A percentile compares a stretch with the other conserved stretches of the same genome.
Conservation (phyloP, 2,113 vertebrate species). For the Oreochromis tanganicae region DNA sequence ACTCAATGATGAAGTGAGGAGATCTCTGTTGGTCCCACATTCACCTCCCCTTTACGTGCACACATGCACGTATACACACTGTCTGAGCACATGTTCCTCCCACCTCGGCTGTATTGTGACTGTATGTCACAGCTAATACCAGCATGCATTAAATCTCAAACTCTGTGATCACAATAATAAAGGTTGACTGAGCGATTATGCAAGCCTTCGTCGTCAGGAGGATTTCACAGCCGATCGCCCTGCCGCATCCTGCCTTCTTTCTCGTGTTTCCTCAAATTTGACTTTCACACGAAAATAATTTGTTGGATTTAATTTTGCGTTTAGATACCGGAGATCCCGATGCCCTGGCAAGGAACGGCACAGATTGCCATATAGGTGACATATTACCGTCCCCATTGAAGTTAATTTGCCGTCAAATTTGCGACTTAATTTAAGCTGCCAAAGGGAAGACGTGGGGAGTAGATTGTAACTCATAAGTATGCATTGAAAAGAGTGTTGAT, state of each 20-base stretch:
- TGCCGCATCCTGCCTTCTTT: not conserved
- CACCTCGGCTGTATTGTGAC: constrained; percentile 37
- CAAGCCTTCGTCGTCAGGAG: constrained; percentile 21
- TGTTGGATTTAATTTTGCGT: constrained; percentile 39
- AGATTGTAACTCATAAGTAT: constrained; percentile 69
- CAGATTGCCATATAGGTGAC: constrained; percentile 54
- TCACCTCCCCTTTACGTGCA: constrained; percentile 28
- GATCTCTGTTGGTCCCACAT: constrained; percentile 52
- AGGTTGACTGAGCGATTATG: constrained; percentile 49
- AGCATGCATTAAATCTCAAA: constrained; percentile 37
- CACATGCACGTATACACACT: not conserved
- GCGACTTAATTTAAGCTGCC: constrained; percentile 58
- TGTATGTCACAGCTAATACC: constrained; percentile 46
- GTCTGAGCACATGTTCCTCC: constrained; percentile 40
- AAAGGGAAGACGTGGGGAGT: constrained; percentile 61
- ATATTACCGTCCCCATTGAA: constrained; percentile 43
- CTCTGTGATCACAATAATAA: constrained; percentile 39
- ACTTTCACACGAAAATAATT: constrained; percentile 12
- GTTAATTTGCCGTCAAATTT: constrained; percentile 65
- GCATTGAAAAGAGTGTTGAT: constrained; percentile 65
- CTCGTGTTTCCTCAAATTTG: not conserved
- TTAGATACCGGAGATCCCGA: not conserved
- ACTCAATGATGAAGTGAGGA: constrained; percentile 62
- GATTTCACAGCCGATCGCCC: constrained; percentile 28
- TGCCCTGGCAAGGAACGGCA: not conserved